phyloP scores from a whole-genome alignment of 92 coral and sea anemone species.

The Umimayanthus chanpuru region DNA sequence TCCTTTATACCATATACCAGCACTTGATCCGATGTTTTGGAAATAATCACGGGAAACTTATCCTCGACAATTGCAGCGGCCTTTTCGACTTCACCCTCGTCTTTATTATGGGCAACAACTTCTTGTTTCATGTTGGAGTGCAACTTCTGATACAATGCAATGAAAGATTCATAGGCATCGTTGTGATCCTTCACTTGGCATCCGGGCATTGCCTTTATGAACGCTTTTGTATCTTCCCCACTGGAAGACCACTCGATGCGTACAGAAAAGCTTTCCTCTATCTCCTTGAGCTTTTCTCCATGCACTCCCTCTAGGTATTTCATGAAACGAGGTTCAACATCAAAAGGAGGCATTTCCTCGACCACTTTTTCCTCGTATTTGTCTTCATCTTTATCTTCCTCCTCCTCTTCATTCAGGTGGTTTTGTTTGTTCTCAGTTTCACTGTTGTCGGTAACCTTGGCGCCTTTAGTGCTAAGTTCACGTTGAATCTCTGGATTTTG shows the following conservation, averaged over 20 bases:
- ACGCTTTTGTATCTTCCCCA: not conserved
- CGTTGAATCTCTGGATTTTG: conserved; percentile 35
- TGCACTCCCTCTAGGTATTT: not conserved
- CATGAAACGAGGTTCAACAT: conserved; percentile 33
- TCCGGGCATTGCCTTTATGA: conserved; percentile 8
- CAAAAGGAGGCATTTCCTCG: conserved; percentile 6
- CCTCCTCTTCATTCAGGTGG: not conserved
- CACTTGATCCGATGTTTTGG: not conserved
- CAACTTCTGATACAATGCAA: not conserved
- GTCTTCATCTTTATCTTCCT: not conserved
- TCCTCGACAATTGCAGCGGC: not conserved
- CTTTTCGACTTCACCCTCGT: not conserved
- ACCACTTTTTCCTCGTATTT: not conserved
- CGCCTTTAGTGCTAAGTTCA: not conserved
- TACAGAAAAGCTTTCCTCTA: not conserved
- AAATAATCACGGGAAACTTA: not conserved
- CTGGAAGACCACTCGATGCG: conserved; percentile 19
- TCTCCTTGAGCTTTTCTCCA: not conserved
- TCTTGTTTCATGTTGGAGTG: conserved; percentile 20
- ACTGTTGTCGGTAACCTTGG: not conserved
- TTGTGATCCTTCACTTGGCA: not conserved
- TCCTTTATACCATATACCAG: conserved; percentile 8
- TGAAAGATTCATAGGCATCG: conserved; percentile 7
- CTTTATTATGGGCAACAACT: not conserved
- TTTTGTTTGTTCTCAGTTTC: not conserved